These are phyloP conservation scores for Pogonomyrmex barbatus DNA, from an alignment of 1,140 invertebrate species.

Conservation along the genomic window DNA sequence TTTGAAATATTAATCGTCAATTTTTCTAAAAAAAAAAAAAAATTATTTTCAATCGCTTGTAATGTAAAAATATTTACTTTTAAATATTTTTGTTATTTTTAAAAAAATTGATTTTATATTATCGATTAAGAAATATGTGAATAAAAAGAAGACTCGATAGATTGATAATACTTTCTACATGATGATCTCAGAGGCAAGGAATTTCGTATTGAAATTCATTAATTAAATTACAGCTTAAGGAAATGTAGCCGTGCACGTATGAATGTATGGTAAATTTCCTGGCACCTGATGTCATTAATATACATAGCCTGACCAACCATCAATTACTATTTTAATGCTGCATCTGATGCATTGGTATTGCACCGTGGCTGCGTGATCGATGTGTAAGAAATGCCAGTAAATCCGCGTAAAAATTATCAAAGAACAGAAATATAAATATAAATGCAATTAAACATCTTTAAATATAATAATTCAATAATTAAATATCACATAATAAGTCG, in stretches of 20 bases:
- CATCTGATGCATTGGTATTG: slow-evolving; percentile 60
- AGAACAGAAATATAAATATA: neutral
- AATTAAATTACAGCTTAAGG: slow-evolving; percentile 1
- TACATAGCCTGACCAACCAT: slow-evolving; percentile 31
- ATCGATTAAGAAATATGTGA: neutral
- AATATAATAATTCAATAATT: neutral
- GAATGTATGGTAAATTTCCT: slow-evolving; percentile 21
- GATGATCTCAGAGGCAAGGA: neutral
- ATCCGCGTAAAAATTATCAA: neutral
- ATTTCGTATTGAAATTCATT: slow-evolving; percentile 26
- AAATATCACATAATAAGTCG: neutral
- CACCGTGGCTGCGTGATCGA: slow-evolving; percentile 18
- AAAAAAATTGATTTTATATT: neutral
- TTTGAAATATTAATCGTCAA: neutral
- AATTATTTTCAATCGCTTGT: neutral
- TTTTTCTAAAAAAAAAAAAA: neutral
- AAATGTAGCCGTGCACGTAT: slow-evolving; percentile 4
- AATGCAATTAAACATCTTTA: slow-evolving; percentile 21
- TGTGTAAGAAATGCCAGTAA: neutral
- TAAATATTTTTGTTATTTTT: neutral
- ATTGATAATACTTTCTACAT: neutral
- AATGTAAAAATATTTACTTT: neutral
- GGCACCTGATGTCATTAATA: slow-evolving; percentile 29
- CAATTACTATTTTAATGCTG: slow-evolving; percentile 56
- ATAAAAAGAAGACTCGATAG: neutral